phyloP scores from a whole-genome alignment of 1,140 invertebrate species.

The Drosophila lini region DNA sequence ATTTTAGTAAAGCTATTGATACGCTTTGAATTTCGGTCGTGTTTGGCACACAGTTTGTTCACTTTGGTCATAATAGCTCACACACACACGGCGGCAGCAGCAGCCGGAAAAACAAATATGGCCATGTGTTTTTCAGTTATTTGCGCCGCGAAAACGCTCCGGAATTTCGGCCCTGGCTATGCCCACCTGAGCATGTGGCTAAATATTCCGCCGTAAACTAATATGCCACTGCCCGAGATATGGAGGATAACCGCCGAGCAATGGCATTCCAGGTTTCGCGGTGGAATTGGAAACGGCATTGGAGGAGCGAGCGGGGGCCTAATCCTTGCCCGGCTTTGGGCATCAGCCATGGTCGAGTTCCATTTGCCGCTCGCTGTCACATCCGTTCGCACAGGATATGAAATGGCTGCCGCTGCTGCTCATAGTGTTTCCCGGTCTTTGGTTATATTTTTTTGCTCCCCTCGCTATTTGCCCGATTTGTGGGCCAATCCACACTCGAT shows the following conservation, averaged over 20 bases:
- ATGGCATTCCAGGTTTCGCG: slow-evolving; percentile 15
- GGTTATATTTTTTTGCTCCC: slow-evolving; percentile 11
- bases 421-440: slow-evolving; percentile 11
- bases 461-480: slow-evolving; percentile 74
- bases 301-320: slow-evolving; percentile 19
- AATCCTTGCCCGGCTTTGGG: slow-evolving; percentile 61
- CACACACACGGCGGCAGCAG: slow-evolving; percentile 14
- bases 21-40: slow-evolving; percentile 15
- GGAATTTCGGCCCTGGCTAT: slow-evolving; percentile 11
- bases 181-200: slow-evolving; percentile 26
- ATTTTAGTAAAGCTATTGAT: slow-evolving; percentile 6
- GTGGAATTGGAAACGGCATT: slow-evolving; percentile 31
- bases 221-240: slow-evolving; percentile 35
- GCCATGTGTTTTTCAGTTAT: slow-evolving; percentile 56
- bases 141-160: slow-evolving; percentile 33
- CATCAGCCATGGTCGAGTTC: slow-evolving; percentile 38
- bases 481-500: slow-evolving; percentile 72
- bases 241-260: slow-evolving; percentile 12
- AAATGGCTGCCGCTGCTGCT: slow-evolving; percentile 46
- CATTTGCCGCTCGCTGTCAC: slow-evolving; percentile 54
- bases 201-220: slow-evolving; percentile 50
- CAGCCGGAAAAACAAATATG: slow-evolving; percentile 49
- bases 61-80: slow-evolving; percentile 35
- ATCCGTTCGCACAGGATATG: slow-evolving; percentile 76
- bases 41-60: slow-evolving; percentile 18